Evolutionary conservation across 92 coral and sea anemone species (phyloP).

Genomic region (Meandrina meandrites): DNA sequence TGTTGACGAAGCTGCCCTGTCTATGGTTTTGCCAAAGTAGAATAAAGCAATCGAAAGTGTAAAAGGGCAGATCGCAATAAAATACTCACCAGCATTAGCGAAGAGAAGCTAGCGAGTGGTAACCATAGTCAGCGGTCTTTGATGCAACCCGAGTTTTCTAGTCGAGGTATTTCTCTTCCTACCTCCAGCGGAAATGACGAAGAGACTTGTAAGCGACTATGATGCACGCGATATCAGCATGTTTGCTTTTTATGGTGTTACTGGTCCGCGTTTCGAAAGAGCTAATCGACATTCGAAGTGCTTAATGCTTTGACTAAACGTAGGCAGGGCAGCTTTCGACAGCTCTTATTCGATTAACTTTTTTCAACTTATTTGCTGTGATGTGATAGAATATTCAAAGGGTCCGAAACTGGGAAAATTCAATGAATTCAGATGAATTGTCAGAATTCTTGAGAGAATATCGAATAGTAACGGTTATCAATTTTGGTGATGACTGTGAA

Average conservation of each 20-base stretch:
- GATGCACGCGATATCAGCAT: neutral
- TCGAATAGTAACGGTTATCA: neutral
- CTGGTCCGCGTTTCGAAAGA: neutral
- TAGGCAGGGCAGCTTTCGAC: conserved; percentile 51
- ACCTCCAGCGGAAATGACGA: neutral
- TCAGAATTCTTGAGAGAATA: neutral
- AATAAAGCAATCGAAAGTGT: conserved; percentile 17
- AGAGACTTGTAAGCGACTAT: neutral
- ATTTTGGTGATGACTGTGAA: neutral
- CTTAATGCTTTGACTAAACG: conserved; percentile 33
- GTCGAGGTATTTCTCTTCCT: neutral
- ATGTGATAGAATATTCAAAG: neutral
- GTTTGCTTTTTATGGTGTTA: neutral
- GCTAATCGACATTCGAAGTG: neutral
- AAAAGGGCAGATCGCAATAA: conserved; percentile 37
- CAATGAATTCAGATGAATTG: no score
- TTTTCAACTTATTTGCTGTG: neutral
- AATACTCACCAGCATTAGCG: conserved; percentile 40
- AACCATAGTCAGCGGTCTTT: conserved; percentile 16
- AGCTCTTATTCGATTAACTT: conserved; percentile 27
- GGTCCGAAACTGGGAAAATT: neutral
- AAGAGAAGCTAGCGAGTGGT: conserved; percentile 30
- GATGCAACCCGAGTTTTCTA: conserved; percentile 9
- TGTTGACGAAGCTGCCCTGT: conserved; percentile 55
- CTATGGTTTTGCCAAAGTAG: conserved; percentile 37